These are phyloP conservation scores for Mechanitis mazaeus DNA, from an alignment of 2,888 invertebrate species.

Conservation along the genomic window DNA sequence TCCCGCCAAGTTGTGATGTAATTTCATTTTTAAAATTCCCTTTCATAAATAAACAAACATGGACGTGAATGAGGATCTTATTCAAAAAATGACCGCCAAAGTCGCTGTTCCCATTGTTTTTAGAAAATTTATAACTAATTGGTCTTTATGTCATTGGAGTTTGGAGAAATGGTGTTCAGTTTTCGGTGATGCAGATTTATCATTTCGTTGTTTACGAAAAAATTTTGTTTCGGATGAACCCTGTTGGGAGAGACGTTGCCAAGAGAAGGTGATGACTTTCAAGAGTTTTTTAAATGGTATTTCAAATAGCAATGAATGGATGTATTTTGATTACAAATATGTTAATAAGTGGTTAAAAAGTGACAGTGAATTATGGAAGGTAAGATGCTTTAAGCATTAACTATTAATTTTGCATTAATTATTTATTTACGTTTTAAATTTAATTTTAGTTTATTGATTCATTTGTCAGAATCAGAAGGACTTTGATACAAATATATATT, in stretches of 20 bases:
- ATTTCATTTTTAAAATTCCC: not conserved
- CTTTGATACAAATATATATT: no score
- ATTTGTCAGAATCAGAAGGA: no score
- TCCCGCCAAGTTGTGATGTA: conserved; percentile 5
- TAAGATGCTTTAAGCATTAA: conserved; percentile 33
- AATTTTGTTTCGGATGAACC: conserved; percentile 73
- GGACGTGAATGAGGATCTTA: conserved; percentile 47
- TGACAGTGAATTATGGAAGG: conserved; percentile 76
- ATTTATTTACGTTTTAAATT: no score
- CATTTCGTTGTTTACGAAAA: conserved; percentile 73
- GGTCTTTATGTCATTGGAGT: conserved; percentile 78
- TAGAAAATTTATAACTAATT: conserved; percentile 69
- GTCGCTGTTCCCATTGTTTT: conserved; percentile 71
- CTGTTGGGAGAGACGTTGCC: conserved; percentile 87
- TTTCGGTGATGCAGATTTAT: conserved; percentile 73
- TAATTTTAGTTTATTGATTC: no score
- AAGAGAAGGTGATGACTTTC: conserved; percentile 76
- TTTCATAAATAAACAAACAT: conserved; percentile 30
- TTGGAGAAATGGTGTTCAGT: conserved; percentile 77
- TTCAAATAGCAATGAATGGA: conserved; percentile 75
- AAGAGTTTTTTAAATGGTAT: conserved; percentile 75
- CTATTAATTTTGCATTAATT: no score
- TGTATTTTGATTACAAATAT: conserved; percentile 92
- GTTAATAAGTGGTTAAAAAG: conserved; percentile 81
- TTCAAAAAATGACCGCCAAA: conserved; percentile 45